Evolutionary conservation across 2,113 vertebrate species (phyloP).

Genomic region (Upupa epops): DNA sequence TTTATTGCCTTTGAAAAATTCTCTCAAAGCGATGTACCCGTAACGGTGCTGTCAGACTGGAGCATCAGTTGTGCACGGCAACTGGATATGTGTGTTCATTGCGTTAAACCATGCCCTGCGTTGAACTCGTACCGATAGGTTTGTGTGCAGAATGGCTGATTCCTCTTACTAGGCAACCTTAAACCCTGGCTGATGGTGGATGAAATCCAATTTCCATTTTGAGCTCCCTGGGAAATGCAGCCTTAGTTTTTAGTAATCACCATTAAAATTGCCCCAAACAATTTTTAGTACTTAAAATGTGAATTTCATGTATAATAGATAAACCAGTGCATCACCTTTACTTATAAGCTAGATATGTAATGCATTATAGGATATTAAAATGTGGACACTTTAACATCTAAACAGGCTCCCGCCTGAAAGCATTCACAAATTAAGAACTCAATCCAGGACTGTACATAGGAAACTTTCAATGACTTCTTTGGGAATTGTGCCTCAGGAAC

Average conservation of each 20-base stretch:
- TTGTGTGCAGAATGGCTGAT: not conserved
- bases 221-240: not conserved
- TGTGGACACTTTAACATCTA: not conserved
- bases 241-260: conserved; percentile 16
- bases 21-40: accelerated
- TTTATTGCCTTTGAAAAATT: not conserved
- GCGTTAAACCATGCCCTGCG: not conserved
- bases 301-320: conserved; percentile 6
- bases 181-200: conserved; percentile 26
- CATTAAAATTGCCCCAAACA: not conserved
- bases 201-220: conserved; percentile 36
- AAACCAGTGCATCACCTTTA: not conserved
- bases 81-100: not conserved
- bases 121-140: not conserved
- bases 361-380: conserved; percentile 13
- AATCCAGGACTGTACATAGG: not conserved
- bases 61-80: not conserved
- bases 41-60: not conserved
- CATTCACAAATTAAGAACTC: not conserved
- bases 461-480: conserved; percentile 36
- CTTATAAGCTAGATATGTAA: not conserved
- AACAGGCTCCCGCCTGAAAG: not conserved
- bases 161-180: not conserved
- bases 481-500: conserved; percentile 22
- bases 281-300: conserved; percentile 33